A percentile compares a stretch with the other conserved stretches of the same genome.
These are phyloP conservation scores for Patella pellucida DNA, from an alignment of 2,888 invertebrate species.

Conservation along the genomic window DNA sequence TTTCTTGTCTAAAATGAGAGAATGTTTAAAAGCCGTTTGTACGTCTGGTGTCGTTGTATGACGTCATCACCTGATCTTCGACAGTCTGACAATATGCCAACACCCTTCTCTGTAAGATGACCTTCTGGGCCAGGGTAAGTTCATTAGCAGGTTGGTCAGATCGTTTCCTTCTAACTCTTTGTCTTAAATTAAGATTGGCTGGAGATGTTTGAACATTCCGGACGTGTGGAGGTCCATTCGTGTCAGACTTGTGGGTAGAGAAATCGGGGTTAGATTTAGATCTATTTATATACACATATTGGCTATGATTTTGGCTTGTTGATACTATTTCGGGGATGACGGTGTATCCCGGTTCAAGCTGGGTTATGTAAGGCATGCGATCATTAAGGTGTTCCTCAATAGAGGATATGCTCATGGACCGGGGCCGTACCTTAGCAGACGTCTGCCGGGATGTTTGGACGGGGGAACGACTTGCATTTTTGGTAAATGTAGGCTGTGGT, in stretches of 20 bases:
- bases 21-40: constrained; percentile 13
- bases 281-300: constrained; percentile 18
- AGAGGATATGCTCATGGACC: constrained; percentile 19
- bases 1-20: no score
- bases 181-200: constrained; percentile 6
- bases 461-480: constrained; percentile 1
- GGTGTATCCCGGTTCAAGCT: constrained; percentile 21
- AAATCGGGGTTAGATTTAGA: constrained; percentile 23
- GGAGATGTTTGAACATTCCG: neutral
- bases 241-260: constrained; percentile 22
- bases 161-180: constrained; percentile 23
- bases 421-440: constrained; percentile 13
- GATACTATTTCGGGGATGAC: constrained; percentile 20
- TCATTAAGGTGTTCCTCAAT: neutral
- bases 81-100: constrained; percentile 13
- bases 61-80: constrained; percentile 8
- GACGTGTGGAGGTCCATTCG: neutral
- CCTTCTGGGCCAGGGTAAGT: constrained; percentile 24
- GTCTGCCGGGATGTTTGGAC: neutral
- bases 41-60: constrained; percentile 11
- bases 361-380: constrained; percentile 9
- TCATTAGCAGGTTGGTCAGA: constrained; percentile 18
- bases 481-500: constrained; percentile 18
- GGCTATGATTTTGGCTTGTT: constrained; percentile 8
- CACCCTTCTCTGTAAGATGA: constrained; percentile 22